Evolutionary conservation across 2,797 vertebrate species (phyloP), one percentile per base, ranked within the genome.

Genomic region (Tapirus indicus): DNA sequence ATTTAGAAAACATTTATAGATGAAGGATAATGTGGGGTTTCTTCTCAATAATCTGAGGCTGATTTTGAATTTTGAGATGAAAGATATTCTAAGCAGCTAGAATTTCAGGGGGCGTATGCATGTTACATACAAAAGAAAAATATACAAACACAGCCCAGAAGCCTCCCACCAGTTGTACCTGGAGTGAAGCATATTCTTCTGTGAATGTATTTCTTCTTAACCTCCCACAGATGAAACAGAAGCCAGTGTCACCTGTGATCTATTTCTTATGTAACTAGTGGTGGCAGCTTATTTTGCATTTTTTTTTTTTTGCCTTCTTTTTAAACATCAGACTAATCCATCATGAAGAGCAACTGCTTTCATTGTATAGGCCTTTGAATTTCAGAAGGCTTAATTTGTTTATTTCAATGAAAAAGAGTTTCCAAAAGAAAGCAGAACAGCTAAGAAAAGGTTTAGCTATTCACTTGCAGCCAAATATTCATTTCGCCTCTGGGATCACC

Each of bases 321-420:
- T 97, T 98, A 98, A 98, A 98, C 89, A 96, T 71, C 96, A 97
- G 97, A 98, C 96, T 97, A 97, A 98, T 98, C 98, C 98, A 96
- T 98, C 97, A 95, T 86, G 89, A 98, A 95, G 97, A 97, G 97
- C 5, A 78, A 87, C 86, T 78, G 92, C 92, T 92, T 97, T 97
- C 97, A 97, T 96, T 97, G 97, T 94, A 97, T 68, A 91, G 82
- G 80, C 27, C 71, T 98, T 96, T 98, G 96, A 94, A 96, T 96
- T 98, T 97, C 85, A 94, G 80, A 97, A 96, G 44, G 58, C 44
- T 77, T 91, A 94, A 97, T 98, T 96, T 93, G n/a, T 77, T 96
- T 97, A 97, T 97, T 97, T 97, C 95, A 96, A 97, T 95, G 97
- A 96, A 96, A 82, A 64, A 97, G 91, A 97, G 77, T 89, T 97